A percentile compares a stretch with the other conserved stretches of the same genome.
phyloP scores from a whole-genome alignment of 1,140 invertebrate species.

The Caenorhabditis tropicalis region DNA sequence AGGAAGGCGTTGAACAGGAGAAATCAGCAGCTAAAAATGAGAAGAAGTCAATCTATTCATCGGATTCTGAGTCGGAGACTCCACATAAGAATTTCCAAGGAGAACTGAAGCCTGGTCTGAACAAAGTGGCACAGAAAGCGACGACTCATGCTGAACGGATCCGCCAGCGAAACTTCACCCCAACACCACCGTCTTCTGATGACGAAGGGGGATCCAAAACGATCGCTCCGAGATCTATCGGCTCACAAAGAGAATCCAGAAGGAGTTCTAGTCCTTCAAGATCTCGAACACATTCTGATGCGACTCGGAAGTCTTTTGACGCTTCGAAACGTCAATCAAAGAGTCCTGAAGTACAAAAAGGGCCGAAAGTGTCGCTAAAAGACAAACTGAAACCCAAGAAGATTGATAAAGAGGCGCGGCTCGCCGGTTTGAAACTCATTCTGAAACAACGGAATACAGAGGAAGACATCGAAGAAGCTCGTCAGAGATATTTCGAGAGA shows the following conservation, averaged over 20 bases:
- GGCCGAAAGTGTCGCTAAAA: background rate
- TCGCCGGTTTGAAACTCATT: constrained; percentile 51
- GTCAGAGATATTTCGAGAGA: constrained; percentile 55
- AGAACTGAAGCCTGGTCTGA: constrained; percentile 54
- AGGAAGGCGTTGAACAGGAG: background rate
- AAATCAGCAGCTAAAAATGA: constrained; percentile 49
- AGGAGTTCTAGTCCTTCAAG: background rate
- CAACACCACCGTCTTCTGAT: background rate
- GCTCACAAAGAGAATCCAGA: background rate
- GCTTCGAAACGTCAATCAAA: background rate
- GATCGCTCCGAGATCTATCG: background rate
- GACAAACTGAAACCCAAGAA: constrained; percentile 36
- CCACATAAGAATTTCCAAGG: constrained; percentile 49
- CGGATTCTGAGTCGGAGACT: constrained; percentile 37
- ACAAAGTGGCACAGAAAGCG: constrained; percentile 26
- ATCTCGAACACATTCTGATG: background rate
- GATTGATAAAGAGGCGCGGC: constrained; percentile 37
- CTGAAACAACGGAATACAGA: constrained; percentile 52
- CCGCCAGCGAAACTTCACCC: constrained; percentile 44
- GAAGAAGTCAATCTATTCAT: constrained; percentile 58
- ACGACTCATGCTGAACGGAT: constrained; percentile 37
- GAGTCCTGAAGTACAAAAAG: background rate
- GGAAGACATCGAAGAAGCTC: constrained; percentile 49
- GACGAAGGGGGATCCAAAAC: constrained; percentile 18
- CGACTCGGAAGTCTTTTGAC: background rate